phyloP scores from a whole-genome alignment of 2,113 vertebrate genomes.

The Gambusia holbrooki region DNA sequence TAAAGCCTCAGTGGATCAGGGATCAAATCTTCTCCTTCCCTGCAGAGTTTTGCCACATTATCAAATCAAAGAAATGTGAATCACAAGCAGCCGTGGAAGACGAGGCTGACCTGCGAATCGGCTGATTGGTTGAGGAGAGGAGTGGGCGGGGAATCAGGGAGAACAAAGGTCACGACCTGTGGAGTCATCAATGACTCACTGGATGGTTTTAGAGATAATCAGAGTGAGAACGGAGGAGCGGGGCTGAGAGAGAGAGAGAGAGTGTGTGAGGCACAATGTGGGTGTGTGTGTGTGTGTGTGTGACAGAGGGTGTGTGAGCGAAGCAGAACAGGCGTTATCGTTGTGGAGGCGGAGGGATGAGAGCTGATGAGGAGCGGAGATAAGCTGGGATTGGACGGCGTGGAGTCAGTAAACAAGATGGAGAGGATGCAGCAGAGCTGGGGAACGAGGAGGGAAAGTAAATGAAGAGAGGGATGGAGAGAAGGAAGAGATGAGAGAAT shows the following conservation, averaged over 20 bases:
- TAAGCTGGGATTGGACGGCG: conserved; percentile 4
- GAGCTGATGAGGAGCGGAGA: background rate
- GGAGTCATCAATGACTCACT: conserved; percentile 35
- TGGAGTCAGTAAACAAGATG: conserved; percentile 22
- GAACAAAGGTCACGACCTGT: conserved; percentile 12
- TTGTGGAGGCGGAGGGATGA: background rate
- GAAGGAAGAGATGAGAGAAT: conserved; percentile 1
- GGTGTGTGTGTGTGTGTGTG: no score
- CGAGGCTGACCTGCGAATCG: conserved; percentile 20
- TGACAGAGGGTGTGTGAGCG: no score
- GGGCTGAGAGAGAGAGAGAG: background rate
- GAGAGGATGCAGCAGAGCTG: background rate
- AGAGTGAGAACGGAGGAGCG: background rate
- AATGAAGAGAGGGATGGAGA: conserved; percentile 10
- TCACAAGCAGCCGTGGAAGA: conserved; percentile 14
- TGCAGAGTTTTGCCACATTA: background rate
- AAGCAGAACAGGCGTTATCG: background rate
- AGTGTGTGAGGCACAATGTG: no score
- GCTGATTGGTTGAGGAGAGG: background rate
- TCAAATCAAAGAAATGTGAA: conserved; percentile 27
- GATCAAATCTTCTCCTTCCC: no score
- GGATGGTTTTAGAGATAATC: conserved; percentile 4
- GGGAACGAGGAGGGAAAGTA: background rate
- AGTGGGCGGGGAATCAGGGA: background rate
- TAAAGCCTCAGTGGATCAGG: no score